Percentiles rank a stretch among this genome's conserved stretches.
phyloP scores from a whole-genome alignment of 2,797 vertebrate species.

The Pogonophryne albipinna region DNA sequence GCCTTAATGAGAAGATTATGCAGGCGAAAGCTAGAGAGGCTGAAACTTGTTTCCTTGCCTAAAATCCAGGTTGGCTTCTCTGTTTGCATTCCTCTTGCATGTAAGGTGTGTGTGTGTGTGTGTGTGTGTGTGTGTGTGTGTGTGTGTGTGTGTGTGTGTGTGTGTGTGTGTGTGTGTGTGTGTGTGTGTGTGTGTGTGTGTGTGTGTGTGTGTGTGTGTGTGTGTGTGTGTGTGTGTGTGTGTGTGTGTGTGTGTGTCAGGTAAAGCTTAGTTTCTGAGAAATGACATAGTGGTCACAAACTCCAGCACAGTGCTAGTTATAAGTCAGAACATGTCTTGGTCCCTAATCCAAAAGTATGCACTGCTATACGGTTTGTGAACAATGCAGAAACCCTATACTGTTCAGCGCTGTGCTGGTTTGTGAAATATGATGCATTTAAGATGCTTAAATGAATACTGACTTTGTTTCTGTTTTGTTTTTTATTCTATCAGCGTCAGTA shows the following conservation, averaged over 20 bases:
- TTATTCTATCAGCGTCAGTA: neutral
- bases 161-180: neutral
- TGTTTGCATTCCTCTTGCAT: slow-evolving; percentile 43
- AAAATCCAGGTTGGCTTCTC: slow-evolving; percentile 32
- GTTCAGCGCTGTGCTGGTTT: neutral
- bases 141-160: neutral
- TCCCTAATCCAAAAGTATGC: slow-evolving; percentile 64
- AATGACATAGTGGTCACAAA: slow-evolving; percentile 22
- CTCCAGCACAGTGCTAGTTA: slow-evolving; percentile 40
- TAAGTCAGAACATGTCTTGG: slow-evolving; percentile 74
- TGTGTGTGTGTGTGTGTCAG: neutral
- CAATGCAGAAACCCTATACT: slow-evolving; percentile 3
- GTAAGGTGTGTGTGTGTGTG: slow-evolving; percentile 19
- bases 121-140: neutral
- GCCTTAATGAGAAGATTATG: slow-evolving; percentile 68
- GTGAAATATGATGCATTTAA: slow-evolving; percentile 25
- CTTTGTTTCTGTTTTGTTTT: slow-evolving; percentile 27
- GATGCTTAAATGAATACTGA: slow-evolving; percentile 8
- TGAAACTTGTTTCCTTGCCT: slow-evolving; percentile 58
- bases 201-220: slow-evolving; percentile 13
- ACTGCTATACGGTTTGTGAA: slow-evolving; percentile 21
- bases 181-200: neutral
- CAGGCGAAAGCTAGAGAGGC: slow-evolving; percentile 41
- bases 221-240: slow-evolving; percentile 12
- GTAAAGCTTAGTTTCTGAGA: slow-evolving; percentile 42